phyloP scores from a whole-genome alignment of 1,140 invertebrate genomes.

The Tetragnatha versicolor region DNA sequence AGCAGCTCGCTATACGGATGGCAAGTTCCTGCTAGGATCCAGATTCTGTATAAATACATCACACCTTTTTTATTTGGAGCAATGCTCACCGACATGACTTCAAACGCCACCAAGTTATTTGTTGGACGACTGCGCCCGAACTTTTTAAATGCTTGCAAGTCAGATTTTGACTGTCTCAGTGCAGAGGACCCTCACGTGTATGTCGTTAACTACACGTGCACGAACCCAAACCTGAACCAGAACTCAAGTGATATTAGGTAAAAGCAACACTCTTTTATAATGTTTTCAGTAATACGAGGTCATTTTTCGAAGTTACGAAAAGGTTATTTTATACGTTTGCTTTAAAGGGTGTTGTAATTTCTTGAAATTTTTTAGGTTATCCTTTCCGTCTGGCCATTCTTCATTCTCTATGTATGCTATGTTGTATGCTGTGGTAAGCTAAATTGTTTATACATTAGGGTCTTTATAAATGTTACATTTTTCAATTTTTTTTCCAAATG shows the following conservation, averaged over 20 bases:
- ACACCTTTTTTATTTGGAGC: conserved; percentile 82
- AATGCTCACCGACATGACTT: conserved; percentile 78
- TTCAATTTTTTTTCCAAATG: neutral
- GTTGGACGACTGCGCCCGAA: conserved; percentile 90
- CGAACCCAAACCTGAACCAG: neutral
- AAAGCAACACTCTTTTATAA: no score
- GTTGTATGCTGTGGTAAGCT: conserved; percentile 66
- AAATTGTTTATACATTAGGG: neutral
- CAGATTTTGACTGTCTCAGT: conserved; percentile 61
- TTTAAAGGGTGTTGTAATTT: neutral
- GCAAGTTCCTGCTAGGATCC: neutral
- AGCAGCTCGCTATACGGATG: neutral
- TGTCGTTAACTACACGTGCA: conserved; percentile 17
- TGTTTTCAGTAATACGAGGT: no score
- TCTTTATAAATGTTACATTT: neutral
- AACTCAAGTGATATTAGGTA: no score
- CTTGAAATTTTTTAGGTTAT: conserved; percentile 61
- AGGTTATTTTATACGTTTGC: no score
- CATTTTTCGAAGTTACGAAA: no score
- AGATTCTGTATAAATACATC: neutral
- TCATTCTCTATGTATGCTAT: conserved; percentile 67
- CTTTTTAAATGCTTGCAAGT: conserved; percentile 76
- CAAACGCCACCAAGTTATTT: conserved; percentile 89
- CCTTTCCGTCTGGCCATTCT: conserved; percentile 71
- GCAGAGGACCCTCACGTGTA: conserved; percentile 59